Conservation (phyloP, 2,888 invertebrate genomes). For the Aphrophora alni region DNA sequence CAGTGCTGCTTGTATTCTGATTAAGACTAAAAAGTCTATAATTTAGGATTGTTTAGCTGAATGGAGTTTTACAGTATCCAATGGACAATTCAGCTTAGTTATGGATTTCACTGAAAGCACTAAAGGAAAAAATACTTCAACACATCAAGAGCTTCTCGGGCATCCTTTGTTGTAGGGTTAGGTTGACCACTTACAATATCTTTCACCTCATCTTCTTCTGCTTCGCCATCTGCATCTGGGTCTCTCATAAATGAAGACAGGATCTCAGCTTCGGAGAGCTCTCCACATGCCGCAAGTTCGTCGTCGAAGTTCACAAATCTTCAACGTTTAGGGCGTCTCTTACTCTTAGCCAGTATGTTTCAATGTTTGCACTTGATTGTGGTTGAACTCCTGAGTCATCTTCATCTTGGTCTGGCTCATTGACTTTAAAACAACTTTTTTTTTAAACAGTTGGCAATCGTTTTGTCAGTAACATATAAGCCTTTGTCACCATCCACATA, state of each 20-base stretch:
- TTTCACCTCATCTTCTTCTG: too few relatives aligned
- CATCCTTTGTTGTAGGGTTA: neutral
- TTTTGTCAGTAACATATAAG: neutral
- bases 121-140: neutral
- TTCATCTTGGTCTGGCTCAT: neutral
- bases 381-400: neutral
- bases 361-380: neutral
- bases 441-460: neutral
- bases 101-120: neutral
- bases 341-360: neutral
- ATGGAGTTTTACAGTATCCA: neutral
- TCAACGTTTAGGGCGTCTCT: neutral
- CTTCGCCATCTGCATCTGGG: too few relatives aligned
- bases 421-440: neutral
- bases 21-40: neutral
- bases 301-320: neutral
- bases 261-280: neutral
- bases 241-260: neutral
- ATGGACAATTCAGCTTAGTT: neutral
- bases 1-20: neutral
- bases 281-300: neutral
- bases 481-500: neutral
- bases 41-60: neutral
- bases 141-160: neutral
- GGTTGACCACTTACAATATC: neutral